These are phyloP conservation scores for Drosophila santomea DNA, from an alignment of 1,140 invertebrate species.

Conservation along the genomic window DNA sequence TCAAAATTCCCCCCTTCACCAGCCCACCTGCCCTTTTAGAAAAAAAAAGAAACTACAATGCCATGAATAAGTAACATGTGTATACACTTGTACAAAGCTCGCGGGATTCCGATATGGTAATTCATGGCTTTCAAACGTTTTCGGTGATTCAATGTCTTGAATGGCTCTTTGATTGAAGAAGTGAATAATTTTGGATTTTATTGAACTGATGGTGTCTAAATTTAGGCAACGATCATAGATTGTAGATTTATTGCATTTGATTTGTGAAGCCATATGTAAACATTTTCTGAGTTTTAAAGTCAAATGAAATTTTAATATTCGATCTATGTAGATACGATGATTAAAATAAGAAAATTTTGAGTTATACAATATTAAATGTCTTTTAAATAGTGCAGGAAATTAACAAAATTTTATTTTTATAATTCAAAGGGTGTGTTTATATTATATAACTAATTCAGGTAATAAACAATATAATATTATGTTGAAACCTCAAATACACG, in stretches of 20 bases:
- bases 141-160: slow-evolving; percentile 43
- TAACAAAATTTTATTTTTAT: no score
- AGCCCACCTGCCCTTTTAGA: slow-evolving; percentile 10
- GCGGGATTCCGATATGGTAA: slow-evolving; percentile 53
- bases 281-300: background rate
- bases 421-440: no score
- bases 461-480: no score
- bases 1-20: background rate
- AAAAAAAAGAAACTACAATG: slow-evolving; percentile 38
- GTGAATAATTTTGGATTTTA: slow-evolving; percentile 37
- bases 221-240: slow-evolving; percentile 24
- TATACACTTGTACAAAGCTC: slow-evolving; percentile 56
- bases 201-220: slow-evolving; percentile 38
- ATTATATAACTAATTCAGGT: no score
- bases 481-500: no score
- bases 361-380: no score
- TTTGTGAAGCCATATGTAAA: background rate
- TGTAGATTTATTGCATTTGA: slow-evolving; percentile 9
- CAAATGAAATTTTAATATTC: no score
- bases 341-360: no score
- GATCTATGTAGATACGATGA: no score
- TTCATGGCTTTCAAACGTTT: slow-evolving; percentile 50
- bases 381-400: no score
- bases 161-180: slow-evolving; percentile 49
- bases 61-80: slow-evolving; percentile 59